A percentile compares a stretch with the other conserved stretches of the same genome.
Evolutionary conservation across 2,888 invertebrate species (phyloP).

Genomic region (Xestia sexstrigata): DNA sequence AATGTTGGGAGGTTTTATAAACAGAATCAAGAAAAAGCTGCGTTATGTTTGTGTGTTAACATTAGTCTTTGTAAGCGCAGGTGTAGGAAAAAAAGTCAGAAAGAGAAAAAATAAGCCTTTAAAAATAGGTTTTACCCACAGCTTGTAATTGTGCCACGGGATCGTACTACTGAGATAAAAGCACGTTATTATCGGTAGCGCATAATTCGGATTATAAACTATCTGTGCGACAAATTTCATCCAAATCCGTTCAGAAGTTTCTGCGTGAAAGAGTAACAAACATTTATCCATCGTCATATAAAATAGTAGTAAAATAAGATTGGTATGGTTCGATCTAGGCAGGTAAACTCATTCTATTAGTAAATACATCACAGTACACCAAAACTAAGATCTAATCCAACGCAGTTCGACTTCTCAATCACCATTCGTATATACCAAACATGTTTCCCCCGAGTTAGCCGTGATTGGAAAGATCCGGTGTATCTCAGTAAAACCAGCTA

Average conservation of each 20-base stretch:
- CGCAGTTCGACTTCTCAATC: slow-evolving; percentile 14
- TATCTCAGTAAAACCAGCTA: slow-evolving; percentile 69
- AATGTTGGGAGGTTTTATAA: neutral
- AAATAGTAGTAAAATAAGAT: too few relatives aligned
- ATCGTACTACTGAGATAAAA: too few relatives aligned
- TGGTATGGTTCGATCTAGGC: neutral
- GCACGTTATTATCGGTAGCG: too few relatives aligned
- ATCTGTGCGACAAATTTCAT: too few relatives aligned
- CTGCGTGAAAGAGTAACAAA: too few relatives aligned
- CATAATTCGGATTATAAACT: too few relatives aligned
- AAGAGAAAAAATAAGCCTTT: neutral
- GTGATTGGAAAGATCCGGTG: slow-evolving; percentile 69
- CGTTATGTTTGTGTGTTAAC: neutral
- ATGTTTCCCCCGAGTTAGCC: slow-evolving; percentile 35
- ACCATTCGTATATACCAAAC: slow-evolving; percentile 1
- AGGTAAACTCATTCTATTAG: neutral
- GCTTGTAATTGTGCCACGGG: too few relatives aligned
- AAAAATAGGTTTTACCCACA: neutral
- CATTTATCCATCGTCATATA: too few relatives aligned
- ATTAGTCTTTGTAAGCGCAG: neutral
- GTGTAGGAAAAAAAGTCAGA: neutral
- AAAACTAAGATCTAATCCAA: neutral
- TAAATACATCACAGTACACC: neutral
- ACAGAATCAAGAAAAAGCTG: slow-evolving; percentile 4
- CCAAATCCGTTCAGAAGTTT: too few relatives aligned